Evolutionary conservation across 2,113 vertebrate genomes (phyloP), one percentile per base, ranked within the genome.

Genomic region (Myotis brandtii): DNA sequence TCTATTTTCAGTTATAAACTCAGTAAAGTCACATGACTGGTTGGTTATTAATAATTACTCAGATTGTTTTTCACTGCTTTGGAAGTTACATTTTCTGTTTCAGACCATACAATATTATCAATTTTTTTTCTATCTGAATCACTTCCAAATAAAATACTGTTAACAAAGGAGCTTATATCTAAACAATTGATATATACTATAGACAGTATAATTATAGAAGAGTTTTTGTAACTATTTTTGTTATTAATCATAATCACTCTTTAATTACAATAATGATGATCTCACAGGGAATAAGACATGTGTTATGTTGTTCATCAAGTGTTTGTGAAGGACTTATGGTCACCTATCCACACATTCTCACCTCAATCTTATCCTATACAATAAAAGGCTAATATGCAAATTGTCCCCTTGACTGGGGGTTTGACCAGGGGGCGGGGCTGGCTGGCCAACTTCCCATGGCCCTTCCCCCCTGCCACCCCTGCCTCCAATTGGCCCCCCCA

Each of bases 151-250:
- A 64, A 62, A 92, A 64, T 75, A 52, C 2, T 23, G 9, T 18
- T 56, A 86, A 66, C 27, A 85, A 46, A 86, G 12, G 73, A 89
- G 30, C 4, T 59, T 89, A 67, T 73, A 83, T 89, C 75, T 80
- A 43, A 93, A 64, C 34, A 48, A 70, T 16, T 59, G 54, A 37
- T 64, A 4, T 64, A 9, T 56, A 3, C 11, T 79, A 72, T 13
- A 43, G 52, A 72, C 30, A 88, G 50, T 67, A 81, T 37, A 37
- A 48, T 52, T 48, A 62, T 17, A 84, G 66, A 92, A 88, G 20
- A 91, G 46, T 87, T 95, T 83, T 52, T 88, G 27, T 86, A 73
- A 81, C 89, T 9, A 43, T 90, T 92, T 92, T 97, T 83, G 46
- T 73, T 92, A 87, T 94, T 86, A 73, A 70, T 87, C 48, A 77